Conservation (phyloP, 2,113 vertebrate genomes). For the Lampris megalopsis region DNA sequence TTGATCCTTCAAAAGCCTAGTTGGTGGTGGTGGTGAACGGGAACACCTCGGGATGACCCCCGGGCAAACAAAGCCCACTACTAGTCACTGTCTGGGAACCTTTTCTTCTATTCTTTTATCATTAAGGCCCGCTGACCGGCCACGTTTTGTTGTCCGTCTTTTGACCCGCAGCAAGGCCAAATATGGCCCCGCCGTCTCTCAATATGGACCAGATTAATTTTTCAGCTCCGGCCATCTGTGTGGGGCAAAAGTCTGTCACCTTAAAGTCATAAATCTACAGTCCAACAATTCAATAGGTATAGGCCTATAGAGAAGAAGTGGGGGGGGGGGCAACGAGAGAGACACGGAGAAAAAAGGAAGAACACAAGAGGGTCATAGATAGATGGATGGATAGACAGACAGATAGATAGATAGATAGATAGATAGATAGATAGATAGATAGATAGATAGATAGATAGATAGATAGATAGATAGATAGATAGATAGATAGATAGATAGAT, state of each 20-base stretch:
- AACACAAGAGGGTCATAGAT: too few species aligned
- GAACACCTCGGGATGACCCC: constrained; percentile 73
- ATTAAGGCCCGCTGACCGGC: constrained; percentile 48
- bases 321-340: too few species aligned
- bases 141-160: constrained; percentile 72
- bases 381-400: not conserved
- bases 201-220: constrained; percentile 79
- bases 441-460: constrained; percentile 41
- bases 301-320: not conserved
- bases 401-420: constrained; percentile 17
- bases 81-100: constrained; percentile 79
- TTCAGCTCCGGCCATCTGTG: constrained; percentile 75
- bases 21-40: constrained; percentile 43
- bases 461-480: constrained; percentile 38
- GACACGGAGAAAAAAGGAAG: not conserved
- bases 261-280: constrained; percentile 76
- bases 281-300: constrained; percentile 56
- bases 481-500: constrained; percentile 23
- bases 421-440: constrained; percentile 47
- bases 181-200: constrained; percentile 64
- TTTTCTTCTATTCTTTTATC: constrained; percentile 71
- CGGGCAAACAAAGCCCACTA: constrained; percentile 75
- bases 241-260: constrained; percentile 63
- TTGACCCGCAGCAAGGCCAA: constrained; percentile 77
- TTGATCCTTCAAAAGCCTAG: constrained; percentile 15